Conservation (phyloP, 2,888 invertebrate species). For the Erebia palarica region DNA sequence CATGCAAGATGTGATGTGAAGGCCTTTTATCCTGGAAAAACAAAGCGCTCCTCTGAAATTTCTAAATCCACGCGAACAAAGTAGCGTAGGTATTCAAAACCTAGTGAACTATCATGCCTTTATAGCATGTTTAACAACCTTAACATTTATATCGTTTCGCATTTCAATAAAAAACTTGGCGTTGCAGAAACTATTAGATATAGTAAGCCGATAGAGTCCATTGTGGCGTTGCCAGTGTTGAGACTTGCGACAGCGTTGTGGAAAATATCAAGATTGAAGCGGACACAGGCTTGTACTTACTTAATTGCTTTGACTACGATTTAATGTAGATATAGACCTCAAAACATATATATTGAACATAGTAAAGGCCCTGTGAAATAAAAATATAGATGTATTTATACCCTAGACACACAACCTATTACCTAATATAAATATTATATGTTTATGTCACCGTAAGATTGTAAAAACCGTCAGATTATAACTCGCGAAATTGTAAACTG, state of each 20-base stretch:
- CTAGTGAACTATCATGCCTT: neutral
- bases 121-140: slow-evolving; percentile 25
- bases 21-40: neutral
- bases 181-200: slow-evolving; percentile 40
- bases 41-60: neutral
- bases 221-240: neutral
- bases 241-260: neutral
- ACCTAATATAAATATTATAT: too few species aligned
- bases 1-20: too few species aligned
- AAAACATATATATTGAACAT: neutral
- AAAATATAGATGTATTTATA: too few species aligned
- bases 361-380: too few species aligned
- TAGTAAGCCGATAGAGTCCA: neutral
- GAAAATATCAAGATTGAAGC: neutral
- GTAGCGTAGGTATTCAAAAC: neutral
- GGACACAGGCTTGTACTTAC: neutral
- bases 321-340: neutral
- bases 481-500: too few species aligned
- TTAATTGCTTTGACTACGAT: neutral
- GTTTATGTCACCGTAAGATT: too few species aligned
- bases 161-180: slow-evolving; percentile 42
- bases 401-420: too few species aligned
- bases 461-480: too few species aligned
- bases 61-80: neutral
- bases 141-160: slow-evolving; percentile 44